A percentile compares a stretch with the other conserved stretches of the same genome.
phyloP scores from a whole-genome alignment of 2,888 invertebrate genomes.

The Mythimna loreyi region DNA sequence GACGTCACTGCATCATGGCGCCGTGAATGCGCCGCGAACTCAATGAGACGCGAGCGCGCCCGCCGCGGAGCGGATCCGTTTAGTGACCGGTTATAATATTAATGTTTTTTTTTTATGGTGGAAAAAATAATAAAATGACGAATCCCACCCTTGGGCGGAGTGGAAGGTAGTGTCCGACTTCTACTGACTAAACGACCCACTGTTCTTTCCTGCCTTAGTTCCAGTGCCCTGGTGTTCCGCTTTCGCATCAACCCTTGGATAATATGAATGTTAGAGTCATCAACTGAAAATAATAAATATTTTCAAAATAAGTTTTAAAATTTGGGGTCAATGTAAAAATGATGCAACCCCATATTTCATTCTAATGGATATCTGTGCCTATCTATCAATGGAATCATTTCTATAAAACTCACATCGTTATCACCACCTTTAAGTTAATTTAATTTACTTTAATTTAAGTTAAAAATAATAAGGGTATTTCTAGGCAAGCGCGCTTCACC shows the following conservation, averaged over 20 bases:
- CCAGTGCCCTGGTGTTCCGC: no score
- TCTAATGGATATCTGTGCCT: neutral
- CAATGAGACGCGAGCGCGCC: conserved; percentile 13
- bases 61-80: conserved; percentile 1
- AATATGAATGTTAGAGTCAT: neutral
- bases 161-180: no score
- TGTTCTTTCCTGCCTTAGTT: no score
- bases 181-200: no score
- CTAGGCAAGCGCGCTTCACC: no score
- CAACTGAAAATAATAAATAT: neutral
- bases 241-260: no score
- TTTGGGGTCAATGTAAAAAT: neutral
- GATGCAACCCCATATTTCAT: neutral
- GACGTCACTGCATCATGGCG: conserved; percentile 44
- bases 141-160: no score
- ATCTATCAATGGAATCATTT: neutral
- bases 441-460: no score
- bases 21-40: conserved; percentile 26
- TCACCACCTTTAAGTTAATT: neutral
- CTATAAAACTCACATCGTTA: neutral
- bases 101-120: no score
- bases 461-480: no score
- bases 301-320: neutral
- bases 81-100: neutral
- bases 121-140: no score